Base-by-base conservation (phyloP, 1,140 invertebrate genomes). In the Mercenaria mercenaria region DNA sequence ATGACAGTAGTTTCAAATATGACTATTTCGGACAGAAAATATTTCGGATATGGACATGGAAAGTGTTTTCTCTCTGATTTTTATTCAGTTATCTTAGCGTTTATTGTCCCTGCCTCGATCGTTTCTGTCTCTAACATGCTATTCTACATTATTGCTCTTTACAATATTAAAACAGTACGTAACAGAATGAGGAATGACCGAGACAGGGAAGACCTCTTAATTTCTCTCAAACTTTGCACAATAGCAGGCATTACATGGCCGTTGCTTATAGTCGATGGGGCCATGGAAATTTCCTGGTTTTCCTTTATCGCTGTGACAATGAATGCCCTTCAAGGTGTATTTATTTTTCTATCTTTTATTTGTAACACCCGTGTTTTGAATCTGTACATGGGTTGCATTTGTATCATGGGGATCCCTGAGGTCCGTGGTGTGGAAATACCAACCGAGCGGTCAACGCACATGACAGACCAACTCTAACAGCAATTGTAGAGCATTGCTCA, bases 201-300 rank as follows among this genome's bases (percentile, higher is more conserved):
- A 13, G 82, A 74, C 1, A 52, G 56, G 26, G 43, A 90, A 15
- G 56, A 90, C 41, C 74, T 91, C 1, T 41, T 39, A 29, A 85
- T 92, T 43, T 92, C 82, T 79, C 32, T 89, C 18, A 89, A 90
- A 23, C 47, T 93, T 4, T 91, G 86, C 0, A 41, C 23, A 6
- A 92, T 97, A 26, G 97, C 96, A 96, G 97, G 97, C 6, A 89
- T 97, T 10, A 96, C 96, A 8, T 97, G 97, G 97, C 95, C 96
- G 11, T 83, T 96, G 29, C 96, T 97, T 23, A 93, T 97, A 8
- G 83, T 97, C 0, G 97, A 97, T 0, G 96, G 95, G 15, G 95
- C 95, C 13, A 83, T 96, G 0, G 95, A 96, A 76, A 88, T 95
- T 32, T 92, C 95, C 47, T 92, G 93, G 29, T 92, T 97, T 20